A percentile compares a stretch with the other conserved stretches of the same genome.
Evolutionary conservation across 2,113 vertebrate genomes (phyloP).

Genomic region (Alaudala cheleensis): DNA sequence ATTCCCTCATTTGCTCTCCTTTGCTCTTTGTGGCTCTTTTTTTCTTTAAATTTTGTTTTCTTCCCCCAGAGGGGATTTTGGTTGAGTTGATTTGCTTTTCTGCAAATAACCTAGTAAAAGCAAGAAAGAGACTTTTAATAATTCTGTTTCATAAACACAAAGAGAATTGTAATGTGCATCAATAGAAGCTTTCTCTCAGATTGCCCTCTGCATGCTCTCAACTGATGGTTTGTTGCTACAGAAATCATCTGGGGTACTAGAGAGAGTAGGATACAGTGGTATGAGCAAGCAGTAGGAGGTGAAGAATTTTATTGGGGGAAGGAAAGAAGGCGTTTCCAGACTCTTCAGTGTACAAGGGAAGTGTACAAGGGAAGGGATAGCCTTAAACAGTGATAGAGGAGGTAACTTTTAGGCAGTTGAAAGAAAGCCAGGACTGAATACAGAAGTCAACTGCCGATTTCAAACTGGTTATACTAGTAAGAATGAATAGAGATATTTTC

Average conservation of each 20-base stretch:
- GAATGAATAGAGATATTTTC: not conserved
- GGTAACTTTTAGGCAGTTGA: not conserved
- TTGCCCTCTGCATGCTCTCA: not conserved
- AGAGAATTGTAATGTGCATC: conserved; percentile 25
- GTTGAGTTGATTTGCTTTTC: not conserved
- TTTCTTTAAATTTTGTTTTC: not conserved
- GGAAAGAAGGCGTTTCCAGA: not conserved
- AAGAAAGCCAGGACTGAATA: not conserved
- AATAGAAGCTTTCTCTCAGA: conserved; percentile 37
- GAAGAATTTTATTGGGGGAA: conserved; percentile 32
- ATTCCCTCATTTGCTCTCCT: not conserved
- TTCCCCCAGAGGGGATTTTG: not conserved
- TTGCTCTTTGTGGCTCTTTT: not conserved
- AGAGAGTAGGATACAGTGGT: conserved; percentile 8
- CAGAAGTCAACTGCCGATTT: not conserved
- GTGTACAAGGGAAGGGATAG: not conserved
- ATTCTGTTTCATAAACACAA: conserved; percentile 1
- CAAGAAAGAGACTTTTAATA: conserved; percentile 34
- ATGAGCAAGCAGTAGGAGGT: conserved; percentile 59
- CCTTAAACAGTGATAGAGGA: not conserved
- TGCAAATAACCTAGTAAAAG: conserved; percentile 8
- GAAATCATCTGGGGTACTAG: not conserved
- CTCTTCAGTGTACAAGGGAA: not conserved
- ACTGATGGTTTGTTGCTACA: not conserved
- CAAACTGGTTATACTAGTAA: not conserved